Base-by-base conservation (phyloP, 1,140 invertebrate species). In the Drosophila cardini region DNA sequence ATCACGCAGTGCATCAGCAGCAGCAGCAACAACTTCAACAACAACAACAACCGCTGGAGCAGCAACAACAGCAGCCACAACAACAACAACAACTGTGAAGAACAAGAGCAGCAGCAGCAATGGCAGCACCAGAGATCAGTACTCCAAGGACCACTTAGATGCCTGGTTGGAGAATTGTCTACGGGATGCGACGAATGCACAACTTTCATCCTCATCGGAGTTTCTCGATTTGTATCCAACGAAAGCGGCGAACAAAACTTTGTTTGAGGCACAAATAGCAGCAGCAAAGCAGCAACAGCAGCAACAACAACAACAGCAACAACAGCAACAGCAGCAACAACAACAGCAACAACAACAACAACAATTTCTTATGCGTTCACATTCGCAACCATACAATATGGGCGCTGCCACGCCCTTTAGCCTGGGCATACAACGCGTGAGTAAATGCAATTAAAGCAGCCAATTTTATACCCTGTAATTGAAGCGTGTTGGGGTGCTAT, bases 81-180 rank as follows among this genome's bases (percentile, higher is more conserved):
- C 61, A 9, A 9, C 69, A 11, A 15, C 42, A 13, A 15, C 73
- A 64, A 53, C 13, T 32, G 36, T 48, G 21, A 72, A 69, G 13
- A 16, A 30, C 40, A 70, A 55, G 15, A 63, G 45, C 46, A 53
- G 64, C 15, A 62, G 73, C 60, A 67, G 62, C 13, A 74, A 75
- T 61, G 65, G 48, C 15, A 61, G 67, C 13, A 53, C 45, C 0
- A 42, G 72, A n/a, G 34, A 82, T 32, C 65, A 64, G 4, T 92
- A 91, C 68, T 76, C 82, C 46, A 90, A 90, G 76, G 91, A 92
- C 67, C 90, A 91, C 67, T 60, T 92, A 38, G 91, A 92, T 68
- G 89, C 85, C 2, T 92, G 91, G 91, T 74, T 92, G 18, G 91
- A 92, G 71, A 92, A 76, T 48, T 92, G 91, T 21, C 72, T 92